phyloP scores from a whole-genome alignment of 1,140 invertebrate species.

The Ridgeia piscesae region DNA sequence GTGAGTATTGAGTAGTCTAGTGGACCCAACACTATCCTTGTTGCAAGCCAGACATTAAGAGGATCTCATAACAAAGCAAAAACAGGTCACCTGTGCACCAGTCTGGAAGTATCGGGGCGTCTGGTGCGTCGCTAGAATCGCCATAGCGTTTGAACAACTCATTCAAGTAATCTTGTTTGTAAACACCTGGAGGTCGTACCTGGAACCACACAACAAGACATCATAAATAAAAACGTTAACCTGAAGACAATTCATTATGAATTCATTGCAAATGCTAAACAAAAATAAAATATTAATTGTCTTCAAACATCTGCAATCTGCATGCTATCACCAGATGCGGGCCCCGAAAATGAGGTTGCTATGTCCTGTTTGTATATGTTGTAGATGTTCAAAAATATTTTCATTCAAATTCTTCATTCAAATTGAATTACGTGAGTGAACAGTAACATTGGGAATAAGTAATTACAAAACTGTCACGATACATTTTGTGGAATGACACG shows the following conservation, averaged over 20 bases:
- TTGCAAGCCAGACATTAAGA: not conserved
- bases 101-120: constrained; percentile 74
- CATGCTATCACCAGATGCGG: not conserved
- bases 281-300: not conserved
- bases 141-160: constrained; percentile 72
- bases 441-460: too few relatives aligned
- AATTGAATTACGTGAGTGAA: too few relatives aligned
- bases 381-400: not conserved
- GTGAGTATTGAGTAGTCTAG: not conserved
- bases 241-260: not conserved
- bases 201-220: constrained; percentile 26
- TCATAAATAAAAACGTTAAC: not conserved
- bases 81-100: constrained; percentile 74
- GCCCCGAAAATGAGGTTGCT: not conserved
- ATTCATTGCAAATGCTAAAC: not conserved
- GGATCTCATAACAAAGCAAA: not conserved
- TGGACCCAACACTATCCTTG: not conserved
- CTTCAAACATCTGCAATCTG: not conserved
- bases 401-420: not conserved
- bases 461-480: too few relatives aligned
- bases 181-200: constrained; percentile 67
- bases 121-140: constrained; percentile 70
- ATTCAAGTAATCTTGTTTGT: constrained; percentile 69
- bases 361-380: not conserved
- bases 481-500: too few relatives aligned